These are phyloP conservation scores for Neopipo cinnamomea DNA, from an alignment of 2,113 vertebrate genomes.

Conservation along the genomic window DNA sequence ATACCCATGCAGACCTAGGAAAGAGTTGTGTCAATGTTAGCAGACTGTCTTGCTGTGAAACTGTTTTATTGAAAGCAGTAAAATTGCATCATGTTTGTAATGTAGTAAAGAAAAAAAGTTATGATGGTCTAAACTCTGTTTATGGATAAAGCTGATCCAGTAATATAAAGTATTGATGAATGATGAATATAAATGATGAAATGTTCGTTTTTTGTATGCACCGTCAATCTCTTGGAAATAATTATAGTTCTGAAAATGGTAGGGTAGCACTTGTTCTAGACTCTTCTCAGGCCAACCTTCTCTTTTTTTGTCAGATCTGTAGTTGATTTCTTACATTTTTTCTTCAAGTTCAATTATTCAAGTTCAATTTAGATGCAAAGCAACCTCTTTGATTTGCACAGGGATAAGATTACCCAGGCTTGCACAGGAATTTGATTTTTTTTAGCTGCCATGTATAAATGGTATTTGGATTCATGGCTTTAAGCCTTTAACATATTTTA, in stretches of 20 bases:
- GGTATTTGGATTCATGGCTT: background rate
- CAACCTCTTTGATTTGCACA: background rate
- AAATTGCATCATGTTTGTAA: background rate
- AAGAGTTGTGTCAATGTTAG: background rate
- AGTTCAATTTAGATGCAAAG: background rate
- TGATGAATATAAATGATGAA: background rate
- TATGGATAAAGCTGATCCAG: background rate
- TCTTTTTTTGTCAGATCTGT: background rate
- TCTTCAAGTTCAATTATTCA: background rate
- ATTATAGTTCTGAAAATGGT: background rate
- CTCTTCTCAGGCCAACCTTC: background rate
- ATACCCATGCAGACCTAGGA: background rate
- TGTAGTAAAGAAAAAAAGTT: background rate
- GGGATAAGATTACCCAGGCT: background rate
- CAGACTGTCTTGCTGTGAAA: background rate
- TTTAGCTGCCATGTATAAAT: background rate
- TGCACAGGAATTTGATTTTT: background rate
- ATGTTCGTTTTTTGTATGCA: background rate
- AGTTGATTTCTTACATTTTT: background rate
- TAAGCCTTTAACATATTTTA: background rate
- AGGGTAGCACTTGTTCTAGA: background rate
- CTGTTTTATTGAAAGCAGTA: background rate
- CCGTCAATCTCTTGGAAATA: background rate
- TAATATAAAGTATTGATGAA: background rate
- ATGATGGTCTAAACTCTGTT: background rate